phyloP scores from a whole-genome alignment of 2,113 vertebrate species.

The Carlito syrichta region DNA sequence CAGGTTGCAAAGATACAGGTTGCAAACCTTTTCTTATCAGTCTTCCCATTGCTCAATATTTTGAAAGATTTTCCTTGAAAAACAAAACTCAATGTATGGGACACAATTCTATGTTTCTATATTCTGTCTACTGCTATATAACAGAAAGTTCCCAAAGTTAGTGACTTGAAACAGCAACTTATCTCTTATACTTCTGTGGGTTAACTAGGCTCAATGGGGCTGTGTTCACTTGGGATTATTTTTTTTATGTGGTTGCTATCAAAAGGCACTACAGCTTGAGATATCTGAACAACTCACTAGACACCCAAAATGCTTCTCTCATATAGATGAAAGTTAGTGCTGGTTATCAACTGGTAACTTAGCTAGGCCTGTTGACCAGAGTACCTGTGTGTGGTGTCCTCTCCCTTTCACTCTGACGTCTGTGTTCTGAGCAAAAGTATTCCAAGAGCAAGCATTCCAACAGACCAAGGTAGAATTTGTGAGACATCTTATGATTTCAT shows the following conservation, averaged over 20 bases:
- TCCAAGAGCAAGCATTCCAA: not conserved
- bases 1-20: not conserved
- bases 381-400: not conserved
- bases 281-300: not conserved
- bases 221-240: not conserved
- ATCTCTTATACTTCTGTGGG: too few relatives aligned
- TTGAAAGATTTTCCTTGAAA: not conserved
- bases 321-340: too few relatives aligned
- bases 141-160: not conserved
- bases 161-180: not conserved
- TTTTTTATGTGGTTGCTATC: not conserved
- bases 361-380: not conserved
- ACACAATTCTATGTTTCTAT: not conserved
- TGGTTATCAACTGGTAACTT: not conserved
- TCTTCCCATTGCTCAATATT: not conserved
- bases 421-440: not conserved
- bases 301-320: not conserved
- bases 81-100: not conserved
- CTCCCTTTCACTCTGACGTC: too few relatives aligned
- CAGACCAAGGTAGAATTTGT: not conserved
- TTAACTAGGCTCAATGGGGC: not conserved
- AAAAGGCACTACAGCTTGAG: not conserved
- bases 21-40: not conserved
- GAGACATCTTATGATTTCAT: not conserved
- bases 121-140: not conserved